phyloP scores from a whole-genome alignment of 92 coral and sea anemone genomes.

The Zoanthus solanderi region DNA sequence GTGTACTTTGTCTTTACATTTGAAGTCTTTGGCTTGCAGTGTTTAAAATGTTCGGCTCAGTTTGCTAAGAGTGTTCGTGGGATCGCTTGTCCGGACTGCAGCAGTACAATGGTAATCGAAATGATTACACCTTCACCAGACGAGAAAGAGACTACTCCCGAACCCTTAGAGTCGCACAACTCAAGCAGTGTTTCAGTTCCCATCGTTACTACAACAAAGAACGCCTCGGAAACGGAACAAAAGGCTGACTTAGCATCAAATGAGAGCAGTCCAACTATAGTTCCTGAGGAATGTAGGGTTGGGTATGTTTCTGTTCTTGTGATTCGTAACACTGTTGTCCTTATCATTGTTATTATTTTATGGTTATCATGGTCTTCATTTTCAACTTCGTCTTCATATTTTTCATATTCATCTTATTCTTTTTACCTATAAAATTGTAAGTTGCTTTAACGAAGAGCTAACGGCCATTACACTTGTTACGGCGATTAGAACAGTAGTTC shows the following conservation, averaged over 20 bases:
- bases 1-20: neutral
- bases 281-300: neutral
- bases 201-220: slow-evolving; percentile 8
- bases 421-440: no score
- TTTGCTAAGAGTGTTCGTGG: slow-evolving; percentile 61
- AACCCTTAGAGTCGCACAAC: slow-evolving; percentile 23
- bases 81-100: slow-evolving; percentile 78
- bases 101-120: slow-evolving; percentile 78
- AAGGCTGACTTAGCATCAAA: neutral
- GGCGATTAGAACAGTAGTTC: no score
- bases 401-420: no score
- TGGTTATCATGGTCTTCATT: neutral
- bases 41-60: slow-evolving; percentile 87
- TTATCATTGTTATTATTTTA: neutral
- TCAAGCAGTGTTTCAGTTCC: slow-evolving; percentile 44
- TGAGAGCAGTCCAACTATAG: neutral
- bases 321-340: neutral
- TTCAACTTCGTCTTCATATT: neutral
- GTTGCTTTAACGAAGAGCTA: no score
- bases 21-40: slow-evolving; percentile 52
- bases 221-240: neutral
- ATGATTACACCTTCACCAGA: slow-evolving; percentile 59
- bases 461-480: no score
- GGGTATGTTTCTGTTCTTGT: neutral
- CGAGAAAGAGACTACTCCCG: slow-evolving; percentile 13